A percentile compares a stretch with the other conserved stretches of the same genome.
These are phyloP conservation scores for Epizoanthus illoricatus DNA, from an alignment of 92 coral and sea anemone genomes.

Conservation along the genomic window DNA sequence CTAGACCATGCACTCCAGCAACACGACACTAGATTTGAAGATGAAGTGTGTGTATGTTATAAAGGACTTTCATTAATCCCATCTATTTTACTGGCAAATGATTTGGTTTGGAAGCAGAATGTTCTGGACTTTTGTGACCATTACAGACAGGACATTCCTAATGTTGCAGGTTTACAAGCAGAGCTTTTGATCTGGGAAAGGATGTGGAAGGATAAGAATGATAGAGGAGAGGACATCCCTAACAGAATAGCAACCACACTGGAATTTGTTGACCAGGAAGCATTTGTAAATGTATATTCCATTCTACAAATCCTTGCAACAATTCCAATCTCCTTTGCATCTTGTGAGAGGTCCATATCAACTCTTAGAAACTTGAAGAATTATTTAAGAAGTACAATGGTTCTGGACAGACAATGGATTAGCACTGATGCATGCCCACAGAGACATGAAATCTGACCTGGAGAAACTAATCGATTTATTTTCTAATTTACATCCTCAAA, in stretches of 20 bases:
- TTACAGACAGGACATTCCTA: constrained; percentile 54
- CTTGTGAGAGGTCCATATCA: constrained; percentile 69
- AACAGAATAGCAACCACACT: constrained; percentile 55
- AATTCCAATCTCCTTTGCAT: constrained; percentile 62
- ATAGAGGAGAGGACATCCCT: constrained; percentile 50
- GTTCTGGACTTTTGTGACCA: constrained; percentile 58
- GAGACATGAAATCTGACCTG: constrained; percentile 54
- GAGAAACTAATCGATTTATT: constrained; percentile 49
- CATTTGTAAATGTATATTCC: constrained; percentile 55
- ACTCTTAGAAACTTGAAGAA: constrained; percentile 55
- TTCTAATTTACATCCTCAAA: constrained; percentile 61
- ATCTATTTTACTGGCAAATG: constrained; percentile 42
- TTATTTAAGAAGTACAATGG: constrained; percentile 62
- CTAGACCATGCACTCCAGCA: constrained; percentile 27
- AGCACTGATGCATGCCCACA: constrained; percentile 64
- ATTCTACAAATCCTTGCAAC: constrained; percentile 61
- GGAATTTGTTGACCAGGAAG: constrained; percentile 52
- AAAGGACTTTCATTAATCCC: constrained; percentile 54
- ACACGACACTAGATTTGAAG: constrained; percentile 16
- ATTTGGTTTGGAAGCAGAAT: constrained; percentile 55
- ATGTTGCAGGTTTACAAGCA: constrained; percentile 57
- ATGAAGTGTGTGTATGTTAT: constrained; percentile 20
- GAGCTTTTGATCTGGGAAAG: constrained; percentile 59
- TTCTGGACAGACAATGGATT: constrained; percentile 64
- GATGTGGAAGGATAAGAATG: constrained; percentile 50